These are phyloP conservation scores for Alloscopus bannaensis DNA, from an alignment of 2,888 invertebrate genomes.

Conservation along the genomic window DNA sequence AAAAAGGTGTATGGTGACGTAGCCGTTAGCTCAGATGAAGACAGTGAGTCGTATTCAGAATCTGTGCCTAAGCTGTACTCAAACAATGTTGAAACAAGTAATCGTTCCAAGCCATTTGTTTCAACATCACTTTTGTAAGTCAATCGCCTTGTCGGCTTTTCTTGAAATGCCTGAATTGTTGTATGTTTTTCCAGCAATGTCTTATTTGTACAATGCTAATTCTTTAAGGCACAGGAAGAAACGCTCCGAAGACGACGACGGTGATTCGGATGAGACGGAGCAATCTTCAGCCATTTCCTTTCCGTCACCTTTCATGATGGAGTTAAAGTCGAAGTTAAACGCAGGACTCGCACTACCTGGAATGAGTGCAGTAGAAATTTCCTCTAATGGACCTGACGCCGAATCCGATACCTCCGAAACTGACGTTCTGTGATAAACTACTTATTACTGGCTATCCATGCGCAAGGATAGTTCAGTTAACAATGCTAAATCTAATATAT, in stretches of 20 bases:
- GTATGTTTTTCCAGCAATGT: too few relatives aligned
- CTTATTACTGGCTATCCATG: too few relatives aligned
- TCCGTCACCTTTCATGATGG: background rate
- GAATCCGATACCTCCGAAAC: too few relatives aligned
- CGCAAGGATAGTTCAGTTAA: too few relatives aligned
- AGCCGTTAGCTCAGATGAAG: background rate
- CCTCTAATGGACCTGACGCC: background rate
- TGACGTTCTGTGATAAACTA: too few relatives aligned
- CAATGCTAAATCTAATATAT: too few relatives aligned
- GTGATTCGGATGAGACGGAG: background rate
- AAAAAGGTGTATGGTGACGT: conserved; percentile 15
- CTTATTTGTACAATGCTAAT: too few relatives aligned
- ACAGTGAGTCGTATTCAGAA: background rate
- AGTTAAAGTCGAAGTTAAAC: background rate
- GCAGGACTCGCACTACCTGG: background rate
- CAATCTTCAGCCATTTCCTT: background rate
- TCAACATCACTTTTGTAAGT: too few relatives aligned
- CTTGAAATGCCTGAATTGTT: too few relatives aligned
- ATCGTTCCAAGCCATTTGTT: too few relatives aligned
- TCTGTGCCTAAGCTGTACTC: background rate
- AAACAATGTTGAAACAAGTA: too few relatives aligned
- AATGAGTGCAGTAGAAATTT: background rate
- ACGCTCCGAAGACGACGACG: background rate
- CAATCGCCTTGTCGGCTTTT: too few relatives aligned
- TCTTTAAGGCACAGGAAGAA: background rate